Evolutionary conservation across 2,797 vertebrate genomes (phyloP), one percentile per base, ranked within the genome.

Genomic region (Denticeps clupeoides): DNA sequence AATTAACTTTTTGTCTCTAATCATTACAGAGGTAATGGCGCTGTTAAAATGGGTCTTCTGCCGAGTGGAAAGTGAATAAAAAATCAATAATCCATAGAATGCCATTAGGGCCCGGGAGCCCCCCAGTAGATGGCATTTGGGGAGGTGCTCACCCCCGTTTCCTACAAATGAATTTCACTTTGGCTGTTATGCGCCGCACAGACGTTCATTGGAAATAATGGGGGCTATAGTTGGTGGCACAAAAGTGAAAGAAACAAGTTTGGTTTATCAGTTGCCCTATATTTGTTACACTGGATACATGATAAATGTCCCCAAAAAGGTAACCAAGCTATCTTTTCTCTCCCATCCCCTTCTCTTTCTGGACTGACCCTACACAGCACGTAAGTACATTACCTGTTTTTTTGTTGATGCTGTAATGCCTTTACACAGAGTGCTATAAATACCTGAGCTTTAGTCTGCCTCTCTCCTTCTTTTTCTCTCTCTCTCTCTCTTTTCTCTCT

Each of bases 1-100:
- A 87, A 93, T 94, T 89, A 93, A 90, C 87, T 90, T 90, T 90
- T 90, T 88, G 89, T 92, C 90, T 94, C 84, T 89, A 86, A 88
- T 91, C 85, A 82, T 94, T 92, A 91, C 78, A 83, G 84, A 87
- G 86, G 79, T 93, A 94, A 93, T 90, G 90, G 86, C 84, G 89
- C 86, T 75, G 82, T 87, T 88, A 85, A 91, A 90, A 88, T 89
- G 85, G 80, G 59, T 80, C 79, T 86, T 85, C 85, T 80, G 82
- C 82, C 80, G 78, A 86, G 86, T 83, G 83, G 81, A 82, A 83
- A 77, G 82, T 83, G 83, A 88, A 95, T 91, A 86, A 90, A 82
- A 89, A 89, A 90, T 93, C 91, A 92, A 91, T 93, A 90, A 91
- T 89, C 89, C 88, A 89, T 87, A 89, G 80, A 86, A 79, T 66